phyloP scores from a whole-genome alignment of 2,113 vertebrate genomes.

The Mixornis gularis region DNA sequence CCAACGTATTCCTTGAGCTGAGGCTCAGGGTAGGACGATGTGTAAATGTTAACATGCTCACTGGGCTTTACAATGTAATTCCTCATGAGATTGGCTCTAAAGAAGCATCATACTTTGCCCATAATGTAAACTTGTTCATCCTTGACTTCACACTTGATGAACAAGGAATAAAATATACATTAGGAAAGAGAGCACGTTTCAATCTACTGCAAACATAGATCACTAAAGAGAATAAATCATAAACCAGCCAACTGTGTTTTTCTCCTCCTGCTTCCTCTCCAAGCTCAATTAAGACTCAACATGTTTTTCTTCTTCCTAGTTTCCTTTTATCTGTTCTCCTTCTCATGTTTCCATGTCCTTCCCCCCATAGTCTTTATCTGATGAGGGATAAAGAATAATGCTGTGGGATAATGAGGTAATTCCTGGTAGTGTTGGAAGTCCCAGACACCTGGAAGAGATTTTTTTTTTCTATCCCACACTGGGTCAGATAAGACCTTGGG shows the following conservation, averaged over 20 bases:
- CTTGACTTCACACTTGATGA: neutral
- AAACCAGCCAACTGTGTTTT: neutral
- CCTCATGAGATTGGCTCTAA: neutral
- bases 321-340: slow-evolving; percentile 35
- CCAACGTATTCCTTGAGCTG: neutral
- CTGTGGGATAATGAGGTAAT: slow-evolving; percentile 45
- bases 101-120: neutral
- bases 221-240: slow-evolving; percentile 35
- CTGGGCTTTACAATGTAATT: neutral
- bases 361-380: neutral
- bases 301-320: neutral
- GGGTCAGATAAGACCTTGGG: neutral
- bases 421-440: slow-evolving; percentile 31
- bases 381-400: neutral
- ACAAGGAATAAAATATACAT: slow-evolving; percentile 7
- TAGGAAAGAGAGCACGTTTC: neutral
- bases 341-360: neutral
- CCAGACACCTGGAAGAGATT: slow-evolving; percentile 21
- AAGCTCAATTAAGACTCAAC: slow-evolving; percentile 32
- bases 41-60: neutral
- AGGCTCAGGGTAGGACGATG: neutral
- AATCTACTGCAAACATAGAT: neutral
- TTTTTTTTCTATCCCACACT: neutral
- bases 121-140: neutral
- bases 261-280: slow-evolving; percentile 20